A percentile compares a stretch with the other conserved stretches of the same genome.
phyloP scores from a whole-genome alignment of 30 jellyfish, hydroid and myxozoan genomes.

The Mastigias papua region DNA sequence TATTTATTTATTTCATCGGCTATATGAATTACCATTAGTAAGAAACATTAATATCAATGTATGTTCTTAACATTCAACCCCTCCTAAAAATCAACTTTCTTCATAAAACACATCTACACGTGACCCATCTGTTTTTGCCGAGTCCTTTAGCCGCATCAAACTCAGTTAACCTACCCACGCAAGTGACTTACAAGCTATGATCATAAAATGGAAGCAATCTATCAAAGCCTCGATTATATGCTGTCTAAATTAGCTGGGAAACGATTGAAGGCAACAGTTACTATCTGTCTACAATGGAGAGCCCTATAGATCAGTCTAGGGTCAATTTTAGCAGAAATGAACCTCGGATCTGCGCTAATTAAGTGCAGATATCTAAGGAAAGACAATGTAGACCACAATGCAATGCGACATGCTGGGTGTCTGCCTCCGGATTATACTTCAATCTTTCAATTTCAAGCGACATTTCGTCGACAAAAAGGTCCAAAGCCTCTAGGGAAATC shows the following conservation, averaged over 20 bases:
- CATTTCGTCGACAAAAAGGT: conserved; percentile 34
- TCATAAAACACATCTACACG: too few relatives aligned
- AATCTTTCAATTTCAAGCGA: conserved; percentile 47
- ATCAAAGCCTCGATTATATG: not conserved
- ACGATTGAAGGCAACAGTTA: not conserved
- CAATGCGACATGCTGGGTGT: conserved; percentile 63
- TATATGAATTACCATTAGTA: too few relatives aligned
- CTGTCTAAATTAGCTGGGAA: conserved; percentile 29
- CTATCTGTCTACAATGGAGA: not conserved
- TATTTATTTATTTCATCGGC: too few relatives aligned
- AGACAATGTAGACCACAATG: conserved; percentile 59
- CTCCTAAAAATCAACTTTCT: too few relatives aligned
- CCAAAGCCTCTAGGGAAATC: conserved; percentile 56
- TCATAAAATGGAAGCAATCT: not conserved
- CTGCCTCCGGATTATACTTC: conserved; percentile 67
- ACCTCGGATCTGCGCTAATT: conserved; percentile 21
- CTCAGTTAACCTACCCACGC: too few relatives aligned
- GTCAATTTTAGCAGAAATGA: not conserved
- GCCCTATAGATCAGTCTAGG: conserved; percentile 29
- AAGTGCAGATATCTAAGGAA: conserved; percentile 60
- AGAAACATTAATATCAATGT: too few relatives aligned
- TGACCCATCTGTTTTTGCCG: too few relatives aligned
- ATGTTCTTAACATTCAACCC: too few relatives aligned
- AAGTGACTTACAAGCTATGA: not conserved
- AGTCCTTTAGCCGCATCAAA: too few relatives aligned